These are phyloP conservation scores for Phylloscopus trochilus DNA, from an alignment of 2,113 vertebrate genomes.

Conservation along the genomic window DNA sequence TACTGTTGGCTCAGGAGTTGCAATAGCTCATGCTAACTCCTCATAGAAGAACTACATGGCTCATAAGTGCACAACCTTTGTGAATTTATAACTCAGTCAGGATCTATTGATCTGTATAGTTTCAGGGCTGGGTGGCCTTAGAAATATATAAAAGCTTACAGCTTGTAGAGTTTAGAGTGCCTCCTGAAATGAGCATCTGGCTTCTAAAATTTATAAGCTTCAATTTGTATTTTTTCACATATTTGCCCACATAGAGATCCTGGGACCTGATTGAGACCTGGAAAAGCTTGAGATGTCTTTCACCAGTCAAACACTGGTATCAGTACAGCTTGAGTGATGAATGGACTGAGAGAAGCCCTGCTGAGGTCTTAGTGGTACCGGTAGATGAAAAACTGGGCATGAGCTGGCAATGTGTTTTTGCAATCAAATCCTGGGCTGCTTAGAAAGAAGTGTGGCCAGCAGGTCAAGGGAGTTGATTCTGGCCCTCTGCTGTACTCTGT, in stretches of 20 bases:
- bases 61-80: not conserved
- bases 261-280: not conserved
- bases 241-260: not conserved
- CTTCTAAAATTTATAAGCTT: not conserved
- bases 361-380: not conserved
- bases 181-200: not conserved
- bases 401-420: rapidly evolving
- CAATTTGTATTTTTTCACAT: not conserved
- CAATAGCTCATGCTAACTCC: not conserved
- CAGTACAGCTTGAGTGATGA: not conserved
- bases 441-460: rapidly evolving
- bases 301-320: rapidly evolving
- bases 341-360: not conserved
- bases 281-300: not conserved
- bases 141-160: not conserved
- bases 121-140: not conserved
- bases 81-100: not conserved
- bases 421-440: not conserved
- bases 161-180: not conserved
- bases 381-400: not conserved
- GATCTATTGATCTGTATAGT: not conserved
- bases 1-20: not conserved
- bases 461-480: not conserved
- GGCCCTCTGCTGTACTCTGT: rapidly evolving
- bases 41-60: not conserved